phyloP scores from a whole-genome alignment of 2,797 vertebrate species.

The Emys orbicularis region DNA sequence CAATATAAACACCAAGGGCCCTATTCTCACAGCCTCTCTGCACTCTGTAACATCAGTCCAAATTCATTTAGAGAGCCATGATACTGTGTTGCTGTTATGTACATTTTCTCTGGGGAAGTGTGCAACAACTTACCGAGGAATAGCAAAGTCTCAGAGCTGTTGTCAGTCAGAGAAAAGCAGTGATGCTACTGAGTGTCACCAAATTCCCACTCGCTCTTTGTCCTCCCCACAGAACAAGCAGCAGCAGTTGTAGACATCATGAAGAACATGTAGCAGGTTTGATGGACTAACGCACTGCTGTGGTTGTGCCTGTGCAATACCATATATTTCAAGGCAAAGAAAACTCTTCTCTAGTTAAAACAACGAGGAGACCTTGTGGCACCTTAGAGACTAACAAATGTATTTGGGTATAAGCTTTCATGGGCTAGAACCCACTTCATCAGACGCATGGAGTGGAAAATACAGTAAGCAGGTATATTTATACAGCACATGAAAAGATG shows the following conservation, averaged over 20 bases:
- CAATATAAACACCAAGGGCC: neutral
- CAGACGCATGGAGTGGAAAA: too few relatives aligned
- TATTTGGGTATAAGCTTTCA: too few relatives aligned
- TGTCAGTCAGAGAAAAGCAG: neutral
- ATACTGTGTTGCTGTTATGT: neutral
- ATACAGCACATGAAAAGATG: too few relatives aligned
- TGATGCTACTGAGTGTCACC: neutral
- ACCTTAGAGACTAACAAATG: too few relatives aligned
- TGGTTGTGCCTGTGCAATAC: neutral
- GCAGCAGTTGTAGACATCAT: neutral
- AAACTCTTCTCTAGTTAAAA: neutral
- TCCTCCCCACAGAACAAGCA: neutral
- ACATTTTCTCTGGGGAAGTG: conserved; percentile 13
- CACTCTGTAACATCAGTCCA: conserved; percentile 36
- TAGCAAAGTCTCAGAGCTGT: conserved; percentile 17
- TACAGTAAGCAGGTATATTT: too few relatives aligned
- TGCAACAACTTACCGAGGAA: conserved; percentile 24
- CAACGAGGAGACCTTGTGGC: too few relatives aligned
- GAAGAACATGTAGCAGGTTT: neutral
- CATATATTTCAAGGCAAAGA: neutral
- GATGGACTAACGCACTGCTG: neutral
- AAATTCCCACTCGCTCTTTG: neutral
- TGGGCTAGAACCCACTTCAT: too few relatives aligned
- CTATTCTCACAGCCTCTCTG: neutral
- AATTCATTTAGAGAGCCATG: neutral